These are phyloP conservation scores for Caenorhabditis japonica DNA, from an alignment of 2,888 invertebrate genomes.

Conservation along the genomic window DNA sequence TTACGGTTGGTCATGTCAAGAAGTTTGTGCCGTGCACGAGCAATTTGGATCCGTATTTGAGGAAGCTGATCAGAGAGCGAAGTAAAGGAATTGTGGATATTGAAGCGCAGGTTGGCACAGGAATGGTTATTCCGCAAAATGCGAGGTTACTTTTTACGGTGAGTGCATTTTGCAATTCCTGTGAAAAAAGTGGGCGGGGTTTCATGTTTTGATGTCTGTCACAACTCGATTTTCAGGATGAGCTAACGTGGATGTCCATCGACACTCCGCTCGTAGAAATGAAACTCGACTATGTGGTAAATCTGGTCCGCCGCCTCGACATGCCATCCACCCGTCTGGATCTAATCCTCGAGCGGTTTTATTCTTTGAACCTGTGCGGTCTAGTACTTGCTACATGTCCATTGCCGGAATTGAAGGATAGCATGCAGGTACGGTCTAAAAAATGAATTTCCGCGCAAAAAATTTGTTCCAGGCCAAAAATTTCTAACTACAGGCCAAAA, in stretches of 20 bases:
- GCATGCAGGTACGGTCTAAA: constrained; percentile 24
- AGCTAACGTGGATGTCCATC: constrained; percentile 62
- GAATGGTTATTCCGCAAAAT: constrained; percentile 61
- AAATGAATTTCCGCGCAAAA: too few relatives aligned
- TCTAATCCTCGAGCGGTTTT: constrained; percentile 52
- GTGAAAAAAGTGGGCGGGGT: too few relatives aligned
- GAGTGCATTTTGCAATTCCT: constrained; percentile 3
- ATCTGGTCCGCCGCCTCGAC: constrained; percentile 63
- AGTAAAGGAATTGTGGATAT: constrained; percentile 55
- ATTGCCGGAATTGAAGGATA: constrained; percentile 77
- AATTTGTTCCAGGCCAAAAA: too few relatives aligned
- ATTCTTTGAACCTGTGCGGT: constrained; percentile 71
- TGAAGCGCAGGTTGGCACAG: constrained; percentile 48
- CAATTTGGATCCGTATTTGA: constrained; percentile 96
- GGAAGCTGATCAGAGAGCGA: constrained; percentile 88
- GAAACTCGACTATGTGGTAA: constrained; percentile 63
- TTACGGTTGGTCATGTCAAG: constrained; percentile 83
- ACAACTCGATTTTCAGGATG: constrained; percentile 52
- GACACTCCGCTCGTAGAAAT: constrained; percentile 66
- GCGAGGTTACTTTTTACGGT: constrained; percentile 62
- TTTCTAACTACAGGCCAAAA: too few relatives aligned
- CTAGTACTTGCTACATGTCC: constrained; percentile 78
- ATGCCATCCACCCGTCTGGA: constrained; percentile 62
- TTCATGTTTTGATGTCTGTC: too few relatives aligned
- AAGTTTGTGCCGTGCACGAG: constrained; percentile 97